A percentile compares a stretch with the other conserved stretches of the same genome.
Evolutionary conservation across 2,888 invertebrate species (phyloP).

Genomic region (Beris chalybata): DNA sequence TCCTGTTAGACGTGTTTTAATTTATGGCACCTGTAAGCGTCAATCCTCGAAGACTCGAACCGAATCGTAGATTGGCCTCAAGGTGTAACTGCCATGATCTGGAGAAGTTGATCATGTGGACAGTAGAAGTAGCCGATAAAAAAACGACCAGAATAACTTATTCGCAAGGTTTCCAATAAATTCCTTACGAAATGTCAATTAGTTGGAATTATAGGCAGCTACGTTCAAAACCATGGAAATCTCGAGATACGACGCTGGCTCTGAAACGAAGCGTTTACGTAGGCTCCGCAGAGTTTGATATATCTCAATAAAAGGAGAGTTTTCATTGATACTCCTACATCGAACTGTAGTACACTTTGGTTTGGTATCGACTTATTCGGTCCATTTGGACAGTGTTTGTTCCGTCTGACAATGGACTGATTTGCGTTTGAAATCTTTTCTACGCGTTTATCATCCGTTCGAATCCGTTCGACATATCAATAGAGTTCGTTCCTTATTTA

Average conservation of each 20-base stretch:
- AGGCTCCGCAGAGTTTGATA: constrained; percentile 14
- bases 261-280: background rate
- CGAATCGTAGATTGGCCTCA: constrained; percentile 19
- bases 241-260: too few relatives aligned
- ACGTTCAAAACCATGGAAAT: background rate
- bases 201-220: constrained; percentile 37
- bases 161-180: constrained; percentile 36
- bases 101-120: background rate
- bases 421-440: constrained; percentile 28
- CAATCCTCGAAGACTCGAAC: background rate
- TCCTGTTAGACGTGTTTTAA: constrained; percentile 1
- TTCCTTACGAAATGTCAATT: constrained; percentile 40
- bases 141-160: constrained; percentile 22
- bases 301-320: constrained; percentile 30
- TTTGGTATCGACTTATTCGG: too few relatives aligned
- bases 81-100: constrained; percentile 12
- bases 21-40: constrained; percentile 27
- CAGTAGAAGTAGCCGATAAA: background rate
- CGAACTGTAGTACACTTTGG: too few relatives aligned
- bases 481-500: constrained; percentile 15
- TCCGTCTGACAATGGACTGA: constrained; percentile 27
- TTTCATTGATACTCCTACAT: background rate
- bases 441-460: constrained; percentile 15
- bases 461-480: constrained; percentile 32
- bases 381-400: constrained; percentile 4